These are phyloP conservation scores for Fopius arisanus DNA, from an alignment of 1,140 invertebrate species.

Conservation along the genomic window DNA sequence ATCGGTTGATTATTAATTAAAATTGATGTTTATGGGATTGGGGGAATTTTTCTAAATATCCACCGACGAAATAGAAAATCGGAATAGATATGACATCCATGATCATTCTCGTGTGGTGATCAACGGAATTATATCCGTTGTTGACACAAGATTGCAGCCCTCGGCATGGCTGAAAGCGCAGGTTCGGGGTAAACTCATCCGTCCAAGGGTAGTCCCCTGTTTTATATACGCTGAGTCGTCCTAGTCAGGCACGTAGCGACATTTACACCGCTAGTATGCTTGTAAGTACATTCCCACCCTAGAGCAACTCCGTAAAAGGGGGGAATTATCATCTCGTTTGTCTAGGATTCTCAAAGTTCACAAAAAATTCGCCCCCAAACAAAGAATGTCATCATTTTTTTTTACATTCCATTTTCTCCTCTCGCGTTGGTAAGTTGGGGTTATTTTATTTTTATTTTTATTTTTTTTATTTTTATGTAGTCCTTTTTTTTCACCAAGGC, in stretches of 20 bases:
- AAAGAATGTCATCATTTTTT: constrained; percentile 2
- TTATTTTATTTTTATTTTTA: no score
- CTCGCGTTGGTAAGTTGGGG: background rate
- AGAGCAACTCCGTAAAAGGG: background rate
- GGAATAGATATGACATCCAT: background rate
- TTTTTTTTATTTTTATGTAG: constrained; percentile 10
- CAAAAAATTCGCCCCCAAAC: constrained; percentile 8
- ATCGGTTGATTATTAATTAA: no score
- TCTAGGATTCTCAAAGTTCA: constrained; percentile 3
- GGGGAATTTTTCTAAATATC: no score
- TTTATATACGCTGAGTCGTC: constrained; percentile 65
- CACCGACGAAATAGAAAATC: background rate
- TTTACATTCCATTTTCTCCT: background rate
- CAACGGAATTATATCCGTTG: constrained; percentile 45
- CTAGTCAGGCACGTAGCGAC: constrained; percentile 56
- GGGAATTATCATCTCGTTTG: constrained; percentile 8
- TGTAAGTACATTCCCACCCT: constrained; percentile 37
- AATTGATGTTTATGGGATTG: no score
- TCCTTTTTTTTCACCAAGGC: background rate
- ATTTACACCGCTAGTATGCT: constrained; percentile 51
- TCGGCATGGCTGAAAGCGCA: constrained; percentile 52
- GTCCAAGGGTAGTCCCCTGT: constrained; percentile 54
- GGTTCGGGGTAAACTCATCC: constrained; percentile 54
- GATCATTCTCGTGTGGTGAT: constrained; percentile 18
- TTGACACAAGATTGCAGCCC: constrained; percentile 55